Conservation (phyloP, 2,113 vertebrate species). For the Colinus virginianus region DNA sequence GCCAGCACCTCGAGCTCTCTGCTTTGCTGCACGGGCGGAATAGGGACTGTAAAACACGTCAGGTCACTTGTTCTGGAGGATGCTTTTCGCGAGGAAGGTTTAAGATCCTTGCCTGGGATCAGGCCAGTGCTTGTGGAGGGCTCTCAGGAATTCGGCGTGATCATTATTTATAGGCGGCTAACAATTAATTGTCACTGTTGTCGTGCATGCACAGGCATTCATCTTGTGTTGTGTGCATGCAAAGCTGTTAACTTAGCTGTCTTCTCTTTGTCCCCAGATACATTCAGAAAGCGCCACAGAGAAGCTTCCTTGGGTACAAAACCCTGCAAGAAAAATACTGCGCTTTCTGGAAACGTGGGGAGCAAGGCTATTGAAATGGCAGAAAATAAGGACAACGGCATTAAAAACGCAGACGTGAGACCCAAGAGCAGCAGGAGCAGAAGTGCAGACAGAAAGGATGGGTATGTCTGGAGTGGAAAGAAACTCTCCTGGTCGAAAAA, state of each 20-base stretch:
- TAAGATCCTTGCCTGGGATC: neutral
- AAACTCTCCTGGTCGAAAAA: slow-evolving; percentile 88
- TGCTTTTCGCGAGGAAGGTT: neutral
- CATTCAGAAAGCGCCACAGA: slow-evolving; percentile 60
- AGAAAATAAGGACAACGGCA: slow-evolving; percentile 82
- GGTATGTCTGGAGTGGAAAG: slow-evolving; percentile 92
- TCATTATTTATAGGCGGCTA: neutral
- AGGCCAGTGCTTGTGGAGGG: neutral
- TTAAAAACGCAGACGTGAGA: slow-evolving; percentile 83
- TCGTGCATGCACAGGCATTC: neutral
- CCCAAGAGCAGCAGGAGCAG: slow-evolving; percentile 92
- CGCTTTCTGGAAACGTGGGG: slow-evolving; percentile 37
- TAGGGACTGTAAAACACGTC: neutral
- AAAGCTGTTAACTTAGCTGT: neutral
- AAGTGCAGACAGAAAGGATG: slow-evolving; percentile 90
- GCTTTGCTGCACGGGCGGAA: neutral
- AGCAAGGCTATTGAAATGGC: slow-evolving; percentile 74
- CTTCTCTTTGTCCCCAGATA: slow-evolving; percentile 50
- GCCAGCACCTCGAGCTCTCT: neutral
- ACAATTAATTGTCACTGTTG: neutral
- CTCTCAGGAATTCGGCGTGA: neutral
- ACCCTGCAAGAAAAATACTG: neutral
- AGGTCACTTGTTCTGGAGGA: neutral
- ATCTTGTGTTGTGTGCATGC: neutral
- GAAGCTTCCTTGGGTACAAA: slow-evolving; percentile 61